phyloP scores from a whole-genome alignment of 2,888 invertebrate genomes.

The Hanleya hanleyi region DNA sequence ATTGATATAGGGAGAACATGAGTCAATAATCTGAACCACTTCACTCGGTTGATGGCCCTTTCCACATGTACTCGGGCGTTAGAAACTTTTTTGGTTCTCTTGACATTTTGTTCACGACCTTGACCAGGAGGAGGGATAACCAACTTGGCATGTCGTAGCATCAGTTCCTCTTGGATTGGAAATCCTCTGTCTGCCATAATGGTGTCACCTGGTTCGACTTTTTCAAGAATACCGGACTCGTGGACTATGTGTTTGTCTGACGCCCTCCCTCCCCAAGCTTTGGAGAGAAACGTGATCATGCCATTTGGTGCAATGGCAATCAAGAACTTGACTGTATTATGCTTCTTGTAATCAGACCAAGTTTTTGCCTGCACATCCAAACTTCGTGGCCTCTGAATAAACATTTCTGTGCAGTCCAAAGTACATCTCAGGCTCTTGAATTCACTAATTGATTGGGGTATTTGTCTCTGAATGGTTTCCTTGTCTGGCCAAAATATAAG shows the following conservation, averaged over 20 bases:
- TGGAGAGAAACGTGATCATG: slow-evolving; percentile 26
- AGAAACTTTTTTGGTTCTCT: slow-evolving; percentile 30
- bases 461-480: background rate
- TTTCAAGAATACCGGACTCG: slow-evolving; percentile 24
- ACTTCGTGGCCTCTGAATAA: slow-evolving; percentile 12
- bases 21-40: slow-evolving; percentile 32
- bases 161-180: slow-evolving; percentile 25
- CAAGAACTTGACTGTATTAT: slow-evolving; percentile 32
- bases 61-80: slow-evolving; percentile 42
- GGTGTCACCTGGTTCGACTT: slow-evolving; percentile 27
- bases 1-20: slow-evolving; percentile 31
- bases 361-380: slow-evolving; percentile 14
- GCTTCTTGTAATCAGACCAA: slow-evolving; percentile 34
- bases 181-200: slow-evolving; percentile 39
- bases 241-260: slow-evolving; percentile 30
- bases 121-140: slow-evolving; percentile 22
- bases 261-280: slow-evolving; percentile 34
- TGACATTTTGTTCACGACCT: slow-evolving; percentile 20
- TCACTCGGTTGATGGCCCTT: slow-evolving; percentile 35
- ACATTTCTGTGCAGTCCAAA: slow-evolving; percentile 29
- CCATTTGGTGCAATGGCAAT: slow-evolving; percentile 32
- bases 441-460: slow-evolving; percentile 8
- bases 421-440: slow-evolving; percentile 18
- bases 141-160: slow-evolving; percentile 15
- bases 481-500: slow-evolving; percentile 10